These are phyloP conservation scores for Drosophila baimaii DNA, from an alignment of 1,140 invertebrate species.

Conservation along the genomic window DNA sequence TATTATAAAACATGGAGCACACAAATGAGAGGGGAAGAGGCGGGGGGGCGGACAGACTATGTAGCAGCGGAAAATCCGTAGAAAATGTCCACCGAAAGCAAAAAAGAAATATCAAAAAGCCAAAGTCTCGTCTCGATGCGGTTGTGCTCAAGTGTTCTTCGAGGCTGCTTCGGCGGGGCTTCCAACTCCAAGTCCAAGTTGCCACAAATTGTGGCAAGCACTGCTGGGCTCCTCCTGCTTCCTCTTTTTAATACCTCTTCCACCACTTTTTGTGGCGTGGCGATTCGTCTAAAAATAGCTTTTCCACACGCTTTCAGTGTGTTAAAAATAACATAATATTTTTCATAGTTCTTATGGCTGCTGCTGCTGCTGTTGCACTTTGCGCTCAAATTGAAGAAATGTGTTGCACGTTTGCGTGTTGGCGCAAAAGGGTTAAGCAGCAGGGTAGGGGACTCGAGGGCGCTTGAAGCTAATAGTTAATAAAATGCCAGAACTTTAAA, in stretches of 20 bases:
- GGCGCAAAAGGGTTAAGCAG: slow-evolving; percentile 2
- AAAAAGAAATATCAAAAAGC: slow-evolving; percentile 38
- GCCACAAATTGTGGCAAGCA: slow-evolving; percentile 44
- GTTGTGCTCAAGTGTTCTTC: slow-evolving; percentile 13
- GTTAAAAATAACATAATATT: slow-evolving; percentile 83
- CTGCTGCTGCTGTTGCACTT: slow-evolving; percentile 49
- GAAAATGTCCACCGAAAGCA: slow-evolving; percentile 32
- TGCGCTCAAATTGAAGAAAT: slow-evolving; percentile 72
- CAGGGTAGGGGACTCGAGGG: background rate
- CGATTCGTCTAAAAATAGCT: slow-evolving; percentile 76
- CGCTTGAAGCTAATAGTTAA: slow-evolving; percentile 72
- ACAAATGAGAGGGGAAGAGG: slow-evolving; percentile 10
- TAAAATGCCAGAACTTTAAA: slow-evolving; percentile 72
- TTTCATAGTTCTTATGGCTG: slow-evolving; percentile 58
- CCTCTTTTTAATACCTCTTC: slow-evolving; percentile 25
- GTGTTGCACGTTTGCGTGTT: slow-evolving; percentile 67
- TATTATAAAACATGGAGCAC: slow-evolving; percentile 70
- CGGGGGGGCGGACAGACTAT: background rate
- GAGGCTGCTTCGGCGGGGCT: background rate
- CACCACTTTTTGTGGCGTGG: slow-evolving; percentile 38
- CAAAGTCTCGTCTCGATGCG: slow-evolving; percentile 34
- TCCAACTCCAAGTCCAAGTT: slow-evolving; percentile 23
- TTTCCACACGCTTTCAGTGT: slow-evolving; percentile 81
- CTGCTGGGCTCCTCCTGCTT: slow-evolving; percentile 7
- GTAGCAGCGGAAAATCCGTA: slow-evolving; percentile 6